Base-by-base conservation (phyloP, 2,113 vertebrate genomes). In the Erythrocercus mccallii region DNA sequence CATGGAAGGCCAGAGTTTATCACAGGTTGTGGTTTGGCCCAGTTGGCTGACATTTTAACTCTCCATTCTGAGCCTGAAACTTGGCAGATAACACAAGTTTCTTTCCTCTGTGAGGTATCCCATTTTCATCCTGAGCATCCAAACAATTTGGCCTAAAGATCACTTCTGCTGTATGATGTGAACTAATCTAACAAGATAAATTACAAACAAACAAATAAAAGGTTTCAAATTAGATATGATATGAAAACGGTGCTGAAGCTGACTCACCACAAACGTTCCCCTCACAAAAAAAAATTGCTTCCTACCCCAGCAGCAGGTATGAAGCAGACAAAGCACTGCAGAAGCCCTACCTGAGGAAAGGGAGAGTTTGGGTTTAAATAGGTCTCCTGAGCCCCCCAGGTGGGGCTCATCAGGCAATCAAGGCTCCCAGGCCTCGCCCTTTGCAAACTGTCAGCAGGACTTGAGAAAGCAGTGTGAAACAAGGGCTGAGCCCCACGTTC, bases 281-380 rank as follows among this genome's bases (percentile, higher is more conserved):
- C 30, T 68, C 47, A 38, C 12, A 47, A 71, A 18, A 42, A 45
- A 35, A n/a, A 57, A 38, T 12, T 25, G 42, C 24, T 64, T 58
- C 7, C 27, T 16, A 2, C 14, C 5, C 8, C 54, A 27, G 25
- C 19, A 22, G 0, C 25, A 19, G 10, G 3, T 2, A 45, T 0
- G 0, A 6, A 16, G 11, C 12, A 48, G 5, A 1, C 2, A 27
- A 4, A 2, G 6, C 2, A 28, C 15, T 1, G 1, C 7, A 1
- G 6, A 1, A 0, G 0, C 1, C 2, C 4, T 1, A 0, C 1
- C 3, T 4, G 1, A 45, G 0, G 1, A n/a, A n/a, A 0, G 1
- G 5, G 4, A 0, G 1, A 0, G 0, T 30, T 4, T 40, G 44
- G 24, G 11, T 37, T 82, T 64, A 44, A 82, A 53, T 15, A 45